Evolutionary conservation across 2,113 vertebrate genomes (phyloP).

Genomic region (Hypocryptadius cinnamomeus): DNA sequence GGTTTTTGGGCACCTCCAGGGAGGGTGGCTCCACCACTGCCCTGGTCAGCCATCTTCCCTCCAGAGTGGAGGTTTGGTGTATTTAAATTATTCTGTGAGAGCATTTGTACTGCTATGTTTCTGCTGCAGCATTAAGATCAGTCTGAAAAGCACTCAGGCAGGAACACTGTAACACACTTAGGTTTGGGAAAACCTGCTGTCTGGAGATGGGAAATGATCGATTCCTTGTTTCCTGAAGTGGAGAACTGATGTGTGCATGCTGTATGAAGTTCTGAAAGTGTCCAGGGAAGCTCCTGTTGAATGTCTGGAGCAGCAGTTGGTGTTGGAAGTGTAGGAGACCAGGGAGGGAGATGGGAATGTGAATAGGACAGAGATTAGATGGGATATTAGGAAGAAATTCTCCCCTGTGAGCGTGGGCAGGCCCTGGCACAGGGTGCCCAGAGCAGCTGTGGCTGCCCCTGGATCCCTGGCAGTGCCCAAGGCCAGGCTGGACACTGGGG

Average conservation of each 20-base stretch:
- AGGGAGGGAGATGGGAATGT: neutral
- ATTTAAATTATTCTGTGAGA: neutral
- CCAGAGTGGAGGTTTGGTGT: neutral
- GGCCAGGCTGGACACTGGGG: neutral
- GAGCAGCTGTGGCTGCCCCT: neutral
- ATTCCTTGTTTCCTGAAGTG: slow-evolving; percentile 32
- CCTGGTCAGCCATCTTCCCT: neutral
- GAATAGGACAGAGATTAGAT: neutral
- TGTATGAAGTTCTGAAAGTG: slow-evolving; percentile 12
- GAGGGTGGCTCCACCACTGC: neutral
- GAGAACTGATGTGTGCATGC: slow-evolving; percentile 8
- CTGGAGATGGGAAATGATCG: neutral
- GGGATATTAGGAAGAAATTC: neutral
- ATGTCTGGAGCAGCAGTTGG: neutral
- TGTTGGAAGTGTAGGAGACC: neutral
- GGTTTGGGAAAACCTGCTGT: neutral
- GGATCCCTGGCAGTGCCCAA: neutral
- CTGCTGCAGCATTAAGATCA: slow-evolving; percentile 3
- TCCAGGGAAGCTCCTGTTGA: neutral
- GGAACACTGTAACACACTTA: neutral
- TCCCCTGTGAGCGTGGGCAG: rapidly evolving
- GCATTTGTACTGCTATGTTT: neutral
- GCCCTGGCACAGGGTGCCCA: neutral
- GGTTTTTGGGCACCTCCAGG: too few relatives aligned
- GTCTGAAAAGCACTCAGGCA: neutral